phyloP scores from a whole-genome alignment of 2,888 invertebrate genomes.

The Formica aserva region DNA sequence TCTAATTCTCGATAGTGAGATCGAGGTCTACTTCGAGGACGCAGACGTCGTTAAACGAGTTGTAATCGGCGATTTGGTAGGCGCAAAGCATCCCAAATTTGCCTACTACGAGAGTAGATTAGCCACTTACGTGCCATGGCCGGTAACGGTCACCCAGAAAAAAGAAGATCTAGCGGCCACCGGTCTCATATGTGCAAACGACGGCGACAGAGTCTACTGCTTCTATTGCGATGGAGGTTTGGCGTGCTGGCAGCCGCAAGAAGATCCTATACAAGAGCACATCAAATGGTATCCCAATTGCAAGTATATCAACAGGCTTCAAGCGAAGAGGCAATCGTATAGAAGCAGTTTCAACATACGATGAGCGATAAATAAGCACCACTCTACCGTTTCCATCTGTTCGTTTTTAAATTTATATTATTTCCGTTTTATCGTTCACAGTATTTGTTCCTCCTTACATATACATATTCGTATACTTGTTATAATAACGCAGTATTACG shows the following conservation, averaged over 20 bases:
- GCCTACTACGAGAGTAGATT: slow-evolving; percentile 90
- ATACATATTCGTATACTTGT: background rate
- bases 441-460: no score
- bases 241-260: slow-evolving; percentile 96
- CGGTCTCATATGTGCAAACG: slow-evolving; percentile 96
- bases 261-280: slow-evolving; percentile 98
- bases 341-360: no score
- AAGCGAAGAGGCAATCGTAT: no score
- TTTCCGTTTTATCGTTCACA: no score
- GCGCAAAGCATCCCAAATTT: slow-evolving; percentile 90
- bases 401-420: no score
- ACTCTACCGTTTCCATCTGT: no score
- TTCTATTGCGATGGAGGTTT: slow-evolving; percentile 97
- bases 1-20: background rate
- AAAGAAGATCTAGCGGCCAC: slow-evolving; percentile 94
- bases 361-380: no score
- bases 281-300: slow-evolving; percentile 96
- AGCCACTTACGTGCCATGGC: slow-evolving; percentile 92
- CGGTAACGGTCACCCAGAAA: slow-evolving; percentile 90
- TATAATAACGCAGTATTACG: background rate
- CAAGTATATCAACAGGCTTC: slow-evolving; percentile 90
- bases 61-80: slow-evolving; percentile 83
- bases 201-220: slow-evolving; percentile 95
- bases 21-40: slow-evolving; percentile 1
- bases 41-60: slow-evolving; percentile 46